Evolutionary conservation across 1,140 invertebrate species (phyloP).

Genomic region (Maniola jurtina): DNA sequence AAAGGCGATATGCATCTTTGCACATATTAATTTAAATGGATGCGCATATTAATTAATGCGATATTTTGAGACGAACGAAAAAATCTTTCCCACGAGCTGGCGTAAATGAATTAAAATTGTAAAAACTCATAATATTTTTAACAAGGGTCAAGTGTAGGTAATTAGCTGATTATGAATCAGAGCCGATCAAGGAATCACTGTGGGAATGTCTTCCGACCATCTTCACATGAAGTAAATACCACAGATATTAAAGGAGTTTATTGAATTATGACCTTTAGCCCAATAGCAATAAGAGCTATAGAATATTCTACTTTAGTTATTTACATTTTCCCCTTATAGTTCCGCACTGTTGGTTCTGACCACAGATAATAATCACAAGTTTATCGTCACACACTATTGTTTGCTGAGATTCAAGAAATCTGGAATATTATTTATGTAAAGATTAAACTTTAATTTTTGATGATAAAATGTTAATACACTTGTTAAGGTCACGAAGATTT

Average conservation of each 20-base stretch:
- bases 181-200: constrained; percentile 70
- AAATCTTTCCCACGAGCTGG: constrained; percentile 20
- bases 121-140: constrained; percentile 46
- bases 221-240: constrained; percentile 61
- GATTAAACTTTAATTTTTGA: constrained; percentile 16
- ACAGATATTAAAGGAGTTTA: constrained; percentile 2
- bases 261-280: constrained; percentile 18
- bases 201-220: constrained; percentile 76
- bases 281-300: constrained; percentile 5
- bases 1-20: not conserved
- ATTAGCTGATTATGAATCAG: constrained; percentile 72
- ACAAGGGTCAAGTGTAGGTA: constrained; percentile 54
- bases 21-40: not conserved
- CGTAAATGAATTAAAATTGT: constrained; percentile 19
- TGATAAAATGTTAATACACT: constrained; percentile 19
- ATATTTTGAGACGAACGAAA: constrained; percentile 9
- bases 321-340: constrained; percentile 47
- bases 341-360: constrained; percentile 64
- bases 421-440: constrained; percentile 21
- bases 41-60: constrained; percentile 12
- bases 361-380: constrained; percentile 71
- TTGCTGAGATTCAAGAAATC: constrained; percentile 60
- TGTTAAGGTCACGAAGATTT: constrained; percentile 9
- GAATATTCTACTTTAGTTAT: not conserved
- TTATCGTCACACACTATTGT: constrained; percentile 73